These are phyloP conservation scores for Morpho achilles DNA, from an alignment of 2,888 invertebrate species.

Conservation along the genomic window DNA sequence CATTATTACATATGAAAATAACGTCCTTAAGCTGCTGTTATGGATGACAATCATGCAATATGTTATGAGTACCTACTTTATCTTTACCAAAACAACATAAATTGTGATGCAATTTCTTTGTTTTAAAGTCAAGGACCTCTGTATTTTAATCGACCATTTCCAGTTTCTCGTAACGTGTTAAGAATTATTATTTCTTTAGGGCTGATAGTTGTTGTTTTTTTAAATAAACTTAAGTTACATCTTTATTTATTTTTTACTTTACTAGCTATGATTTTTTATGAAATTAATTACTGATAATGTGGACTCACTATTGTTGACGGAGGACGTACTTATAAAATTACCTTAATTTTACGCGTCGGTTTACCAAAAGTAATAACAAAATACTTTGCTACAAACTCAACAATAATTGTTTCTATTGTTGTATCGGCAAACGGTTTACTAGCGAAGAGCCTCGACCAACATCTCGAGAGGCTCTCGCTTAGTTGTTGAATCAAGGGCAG, in stretches of 20 bases:
- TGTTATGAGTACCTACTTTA: not conserved
- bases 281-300: too few species aligned
- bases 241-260: not conserved
- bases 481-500: too few species aligned
- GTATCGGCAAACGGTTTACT: too few species aligned
- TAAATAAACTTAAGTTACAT: not conserved
- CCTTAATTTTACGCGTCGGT: too few species aligned
- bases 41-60: not conserved
- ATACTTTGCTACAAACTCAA: too few species aligned
- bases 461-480: too few species aligned
- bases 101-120: conserved; percentile 31
- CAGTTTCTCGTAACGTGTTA: conserved; percentile 49
- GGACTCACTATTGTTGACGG: too few species aligned
- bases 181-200: conserved; percentile 41
- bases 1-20: not conserved
- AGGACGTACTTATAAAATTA: too few species aligned
- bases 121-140: conserved; percentile 58
- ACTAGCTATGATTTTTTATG: too few species aligned
- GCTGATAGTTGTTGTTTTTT: conserved; percentile 1
- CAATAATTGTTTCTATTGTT: too few species aligned
- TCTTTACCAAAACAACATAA: conserved; percentile 12
- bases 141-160: conserved; percentile 45
- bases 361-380: too few species aligned
- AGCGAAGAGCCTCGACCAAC: too few species aligned
- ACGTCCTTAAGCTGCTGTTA: not conserved